phyloP scores from a whole-genome alignment of 2,113 vertebrate species.

The Glaucidium brasilianum region DNA sequence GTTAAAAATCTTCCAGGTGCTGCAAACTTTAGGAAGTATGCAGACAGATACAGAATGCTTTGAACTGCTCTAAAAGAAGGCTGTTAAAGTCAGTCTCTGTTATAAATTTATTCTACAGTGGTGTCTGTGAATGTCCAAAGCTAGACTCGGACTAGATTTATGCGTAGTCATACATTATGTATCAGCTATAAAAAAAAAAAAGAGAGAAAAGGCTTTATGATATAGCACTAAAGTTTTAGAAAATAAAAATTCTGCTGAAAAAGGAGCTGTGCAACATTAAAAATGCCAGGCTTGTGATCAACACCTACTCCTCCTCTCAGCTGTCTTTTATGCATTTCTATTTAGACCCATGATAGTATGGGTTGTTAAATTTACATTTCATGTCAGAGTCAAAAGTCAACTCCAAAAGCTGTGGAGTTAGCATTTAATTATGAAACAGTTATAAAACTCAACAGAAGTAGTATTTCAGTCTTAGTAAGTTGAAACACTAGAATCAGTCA shows the following conservation, averaged over 20 bases:
- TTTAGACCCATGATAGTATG: not conserved
- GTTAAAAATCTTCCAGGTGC: not conserved
- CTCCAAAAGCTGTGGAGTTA: not conserved
- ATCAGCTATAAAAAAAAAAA: slow-evolving; percentile 35
- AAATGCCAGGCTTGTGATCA: slow-evolving; percentile 6
- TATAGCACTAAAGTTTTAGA: slow-evolving; percentile 51
- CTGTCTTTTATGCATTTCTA: not conserved
- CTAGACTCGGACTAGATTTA: slow-evolving; percentile 55
- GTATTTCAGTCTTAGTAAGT: not conserved
- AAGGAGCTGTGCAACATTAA: slow-evolving; percentile 7
- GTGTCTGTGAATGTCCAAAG: slow-evolving; percentile 49
- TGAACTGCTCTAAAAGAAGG: not conserved
- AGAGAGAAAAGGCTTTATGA: slow-evolving; percentile 36
- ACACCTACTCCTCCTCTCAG: slow-evolving; percentile 3
- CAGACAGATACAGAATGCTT: not conserved
- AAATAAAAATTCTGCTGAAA: slow-evolving; percentile 68
- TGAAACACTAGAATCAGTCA: not conserved
- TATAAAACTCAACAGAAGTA: not conserved
- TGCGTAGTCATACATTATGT: slow-evolving; percentile 54
- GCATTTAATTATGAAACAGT: not conserved
- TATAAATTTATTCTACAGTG: slow-evolving; percentile 50
- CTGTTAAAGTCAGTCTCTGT: slow-evolving; percentile 39
- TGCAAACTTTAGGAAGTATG: not conserved
- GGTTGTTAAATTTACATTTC: not conserved
- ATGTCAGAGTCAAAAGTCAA: not conserved